phyloP scores from a whole-genome alignment of 1,140 invertebrate genomes.

The Cydia amplana region DNA sequence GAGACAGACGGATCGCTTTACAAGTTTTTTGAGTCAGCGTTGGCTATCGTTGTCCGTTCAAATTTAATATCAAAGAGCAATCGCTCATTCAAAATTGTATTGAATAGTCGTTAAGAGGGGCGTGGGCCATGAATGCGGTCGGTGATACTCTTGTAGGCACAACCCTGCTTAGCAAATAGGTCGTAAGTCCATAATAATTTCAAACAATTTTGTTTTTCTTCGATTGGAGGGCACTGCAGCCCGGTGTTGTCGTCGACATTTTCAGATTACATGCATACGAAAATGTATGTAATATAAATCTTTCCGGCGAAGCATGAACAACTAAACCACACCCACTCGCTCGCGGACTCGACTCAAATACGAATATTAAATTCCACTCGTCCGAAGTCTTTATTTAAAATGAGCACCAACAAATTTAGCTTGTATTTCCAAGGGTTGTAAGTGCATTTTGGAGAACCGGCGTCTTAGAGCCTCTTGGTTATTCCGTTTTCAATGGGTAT shows the following conservation, averaged over 20 bases:
- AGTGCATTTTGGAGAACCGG: conserved; percentile 48
- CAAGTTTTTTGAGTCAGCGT: conserved; percentile 66
- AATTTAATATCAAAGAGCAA: conserved; percentile 76
- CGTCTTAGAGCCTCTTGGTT: conserved; percentile 45
- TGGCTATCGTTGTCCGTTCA: conserved; percentile 63
- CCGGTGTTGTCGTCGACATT: conserved; percentile 56
- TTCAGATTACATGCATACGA: conserved; percentile 76
- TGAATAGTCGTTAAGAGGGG: conserved; percentile 76
- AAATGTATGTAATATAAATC: conserved; percentile 79
- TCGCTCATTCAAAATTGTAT: conserved; percentile 74
- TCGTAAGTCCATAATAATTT: not conserved
- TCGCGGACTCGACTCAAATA: conserved; percentile 63
- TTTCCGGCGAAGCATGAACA: conserved; percentile 76
- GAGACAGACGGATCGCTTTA: conserved; percentile 68
- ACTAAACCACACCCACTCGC: conserved; percentile 73
- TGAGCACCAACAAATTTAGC: conserved; percentile 57
- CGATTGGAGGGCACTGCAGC: not conserved
- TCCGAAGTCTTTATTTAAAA: conserved; percentile 74
- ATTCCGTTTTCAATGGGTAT: conserved; percentile 66
- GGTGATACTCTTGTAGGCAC: conserved; percentile 26
- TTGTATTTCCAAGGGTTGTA: conserved; percentile 56
- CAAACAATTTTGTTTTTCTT: not conserved
- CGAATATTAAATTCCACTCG: conserved; percentile 78
- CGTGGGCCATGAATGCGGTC: conserved; percentile 67
- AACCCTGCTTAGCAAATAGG: not conserved